These are phyloP conservation scores for Peribatodes rhomboidaria DNA, from an alignment of 2,888 invertebrate genomes.

Conservation along the genomic window DNA sequence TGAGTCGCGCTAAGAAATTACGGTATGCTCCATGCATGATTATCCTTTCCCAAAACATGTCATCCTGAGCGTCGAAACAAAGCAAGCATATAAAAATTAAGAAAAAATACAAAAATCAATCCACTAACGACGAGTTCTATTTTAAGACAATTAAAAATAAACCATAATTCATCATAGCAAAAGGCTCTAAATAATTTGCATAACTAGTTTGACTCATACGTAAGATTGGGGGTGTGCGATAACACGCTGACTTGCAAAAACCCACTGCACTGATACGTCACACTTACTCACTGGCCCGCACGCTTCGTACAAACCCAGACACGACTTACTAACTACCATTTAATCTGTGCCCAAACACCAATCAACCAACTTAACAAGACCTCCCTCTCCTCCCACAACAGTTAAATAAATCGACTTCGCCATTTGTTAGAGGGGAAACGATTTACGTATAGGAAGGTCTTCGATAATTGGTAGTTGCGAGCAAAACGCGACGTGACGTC, in stretches of 20 bases:
- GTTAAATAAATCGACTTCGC: conserved; percentile 3
- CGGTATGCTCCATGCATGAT: no score
- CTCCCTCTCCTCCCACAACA: neutral
- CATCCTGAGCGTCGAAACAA: no score
- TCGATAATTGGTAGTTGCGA: conserved; percentile 40
- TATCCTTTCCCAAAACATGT: no score
- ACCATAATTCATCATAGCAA: neutral
- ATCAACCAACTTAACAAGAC: conserved; percentile 26
- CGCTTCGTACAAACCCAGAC: conserved; percentile 22
- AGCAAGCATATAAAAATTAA: no score
- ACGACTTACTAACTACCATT: neutral
- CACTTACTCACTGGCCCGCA: conserved; percentile 32
- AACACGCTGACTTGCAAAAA: conserved; percentile 47
- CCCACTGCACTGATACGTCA: conserved; percentile 43
- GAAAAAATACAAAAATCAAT: no score
- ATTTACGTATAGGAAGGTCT: conserved; percentile 38
- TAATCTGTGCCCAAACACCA: conserved; percentile 2
- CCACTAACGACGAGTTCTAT: no score
- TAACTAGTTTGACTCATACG: conserved; percentile 25
- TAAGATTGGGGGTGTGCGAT: conserved; percentile 53
- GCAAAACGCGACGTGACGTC: conserved; percentile 51
- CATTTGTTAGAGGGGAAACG: neutral
- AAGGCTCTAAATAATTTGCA: conserved; percentile 8
- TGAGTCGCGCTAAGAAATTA: no score
- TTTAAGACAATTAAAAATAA: no score